Conservation (phyloP, 2,113 vertebrate genomes). For the Tachysurus fulvidraco region DNA sequence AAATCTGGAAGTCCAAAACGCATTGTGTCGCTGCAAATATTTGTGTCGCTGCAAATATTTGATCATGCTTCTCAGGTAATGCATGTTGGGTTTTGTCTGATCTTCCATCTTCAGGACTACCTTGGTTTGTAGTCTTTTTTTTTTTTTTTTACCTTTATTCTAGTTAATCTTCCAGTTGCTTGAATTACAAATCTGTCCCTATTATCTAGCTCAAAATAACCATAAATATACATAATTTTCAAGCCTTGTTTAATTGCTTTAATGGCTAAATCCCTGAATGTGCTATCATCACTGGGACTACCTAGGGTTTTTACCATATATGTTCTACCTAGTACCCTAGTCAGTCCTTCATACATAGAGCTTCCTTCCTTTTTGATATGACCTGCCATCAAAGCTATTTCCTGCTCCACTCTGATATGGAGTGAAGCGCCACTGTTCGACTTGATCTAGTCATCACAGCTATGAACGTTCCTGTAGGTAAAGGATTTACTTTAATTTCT, state of each 20-base stretch:
- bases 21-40: background rate
- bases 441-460: background rate
- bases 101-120: background rate
- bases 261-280: background rate
- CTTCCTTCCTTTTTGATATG: background rate
- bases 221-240: background rate
- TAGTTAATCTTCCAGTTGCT: background rate
- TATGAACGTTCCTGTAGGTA: background rate
- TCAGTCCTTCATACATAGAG: background rate
- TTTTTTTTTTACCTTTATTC: background rate
- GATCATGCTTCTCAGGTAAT: background rate
- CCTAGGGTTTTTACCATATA: background rate
- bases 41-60: background rate
- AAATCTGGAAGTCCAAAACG: background rate
- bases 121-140: background rate
- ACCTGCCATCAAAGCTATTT: too few species aligned
- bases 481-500: background rate
- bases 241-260: background rate
- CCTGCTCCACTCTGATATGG: background rate
- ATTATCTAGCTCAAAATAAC: background rate
- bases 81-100: background rate
- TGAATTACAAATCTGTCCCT: background rate
- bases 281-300: background rate
- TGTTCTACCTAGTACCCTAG: background rate
- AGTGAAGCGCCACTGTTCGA: background rate